Evolutionary conservation across 2,797 vertebrate genomes (phyloP).

Genomic region (Rhynchonycteris naso): DNA sequence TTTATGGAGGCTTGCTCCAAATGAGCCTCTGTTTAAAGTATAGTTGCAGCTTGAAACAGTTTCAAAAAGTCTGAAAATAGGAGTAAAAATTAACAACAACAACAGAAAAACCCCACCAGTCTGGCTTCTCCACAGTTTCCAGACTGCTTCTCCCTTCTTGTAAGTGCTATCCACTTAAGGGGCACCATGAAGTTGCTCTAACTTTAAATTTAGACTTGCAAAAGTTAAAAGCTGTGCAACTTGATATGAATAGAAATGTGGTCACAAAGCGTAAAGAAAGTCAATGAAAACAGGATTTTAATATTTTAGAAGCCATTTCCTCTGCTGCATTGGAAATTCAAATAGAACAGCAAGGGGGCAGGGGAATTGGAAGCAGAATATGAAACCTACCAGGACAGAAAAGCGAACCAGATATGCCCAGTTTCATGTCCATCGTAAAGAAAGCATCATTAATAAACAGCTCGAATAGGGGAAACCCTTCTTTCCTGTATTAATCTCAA

Average conservation of each 20-base stretch:
- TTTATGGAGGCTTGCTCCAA: constrained; percentile 38
- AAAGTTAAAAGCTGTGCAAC: constrained; percentile 73
- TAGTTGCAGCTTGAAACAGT: constrained; percentile 42
- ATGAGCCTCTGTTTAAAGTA: neutral
- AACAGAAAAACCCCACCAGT: neutral
- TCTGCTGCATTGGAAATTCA: constrained; percentile 77
- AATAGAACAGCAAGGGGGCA: constrained; percentile 59
- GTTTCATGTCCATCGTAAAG: constrained; percentile 49
- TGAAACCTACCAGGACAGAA: constrained; percentile 61
- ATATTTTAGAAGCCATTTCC: constrained; percentile 80
- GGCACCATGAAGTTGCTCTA: constrained; percentile 59
- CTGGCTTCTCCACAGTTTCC: constrained; percentile 42
- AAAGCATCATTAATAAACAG: constrained; percentile 48
- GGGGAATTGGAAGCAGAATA: constrained; percentile 68
- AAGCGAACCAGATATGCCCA: constrained; percentile 34
- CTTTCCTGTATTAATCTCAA: constrained; percentile 37
- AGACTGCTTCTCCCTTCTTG: constrained; percentile 30
- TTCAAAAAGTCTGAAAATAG: constrained; percentile 45
- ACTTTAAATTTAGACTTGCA: constrained; percentile 72
- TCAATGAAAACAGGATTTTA: constrained; percentile 80
- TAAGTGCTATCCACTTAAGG: constrained; percentile 34
- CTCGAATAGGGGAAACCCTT: neutral
- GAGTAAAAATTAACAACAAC: neutral
- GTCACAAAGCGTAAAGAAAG: constrained; percentile 70
- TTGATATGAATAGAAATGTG: constrained; percentile 77